Evolutionary conservation across 2,888 invertebrate species (phyloP), one percentile per base, ranked within the genome.

Genomic region (Ennomos quercinarius): DNA sequence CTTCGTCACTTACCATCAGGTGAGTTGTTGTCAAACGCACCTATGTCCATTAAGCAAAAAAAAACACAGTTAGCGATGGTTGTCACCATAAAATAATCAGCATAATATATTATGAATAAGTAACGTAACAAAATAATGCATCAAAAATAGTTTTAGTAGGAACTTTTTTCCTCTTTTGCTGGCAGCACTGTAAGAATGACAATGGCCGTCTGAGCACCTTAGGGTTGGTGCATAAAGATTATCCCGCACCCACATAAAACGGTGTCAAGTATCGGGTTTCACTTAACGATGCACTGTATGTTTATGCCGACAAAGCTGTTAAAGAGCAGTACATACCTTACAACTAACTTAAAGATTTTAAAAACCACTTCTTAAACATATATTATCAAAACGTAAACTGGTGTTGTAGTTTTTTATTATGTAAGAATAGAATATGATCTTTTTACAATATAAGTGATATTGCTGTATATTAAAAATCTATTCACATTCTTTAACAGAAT

Each of bases 201-300:
- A 81, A 80, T 78, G 78, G 76, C 65, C 69, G 74, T 64, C 68
- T 74, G 66, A 68, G 56, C 66, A 71, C 73, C 71, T 79, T 77
- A 75, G 68, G 77, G 72, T 59, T 43, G 65, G 74, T 74, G 66
- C 76, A 80, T 74, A 77, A 71, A 68, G 65, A 60, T 61, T 64
- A 46, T 27, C 27, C 27, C 27, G 27, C 51, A 46, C 53, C 53
- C 50, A 48, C 47, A 58, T 64, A 59, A 64, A 66, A 63, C 36
- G 66, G 60, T 56, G 67, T 67, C 66, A 66, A 63, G 65, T 67
- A 63, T 66, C 67, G 61, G 57, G 54, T 63, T 62, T 63, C 64
- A 64, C 60, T 64, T 66, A 66, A 69, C 64, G 63, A 40, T 64
- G 66, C 64, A 64, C 46, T 66, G 64, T 60, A 64, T 59, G 63